Evolutionary conservation across 2,797 vertebrate species (phyloP), one percentile per base, ranked within the genome.

Genomic region (Semaprochilodus insignis): DNA sequence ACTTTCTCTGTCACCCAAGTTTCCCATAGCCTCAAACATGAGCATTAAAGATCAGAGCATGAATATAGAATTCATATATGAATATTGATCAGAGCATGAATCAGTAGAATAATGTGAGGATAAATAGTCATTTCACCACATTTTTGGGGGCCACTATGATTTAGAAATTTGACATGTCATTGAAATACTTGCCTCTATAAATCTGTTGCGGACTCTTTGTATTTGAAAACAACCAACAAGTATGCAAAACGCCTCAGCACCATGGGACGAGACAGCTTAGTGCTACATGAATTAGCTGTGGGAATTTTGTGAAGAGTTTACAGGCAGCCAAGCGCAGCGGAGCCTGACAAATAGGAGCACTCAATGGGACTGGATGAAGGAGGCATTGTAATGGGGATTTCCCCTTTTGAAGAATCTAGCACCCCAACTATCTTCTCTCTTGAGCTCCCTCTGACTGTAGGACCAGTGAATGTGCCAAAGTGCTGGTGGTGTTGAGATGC

Each of bases 341-440:
- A 85, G 83, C 90, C 84, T 92, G 92, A 94, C 90, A 92, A 92
- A 94, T 91, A 91, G 85, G 82, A 80, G 65, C 86, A 88, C 89
- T 89, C 87, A 89, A 78, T 73, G 87, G 89, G 89, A 88, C 6
- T 63, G 82, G 88, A 84, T 90, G 83, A 82, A 86, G 79, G 80
- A 85, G 88, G 89, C 87, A 87, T 91, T 89, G 88, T 88, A 89
- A 94, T 93, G 88, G 86, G 85, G 86, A 89, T 74, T 81, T 78
- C 57, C 60, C 80, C 71, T 25, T 57, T 15, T 5, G 36, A 36
- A 40, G 40, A 69, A 85, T 44, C 51, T 74, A 44, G 69, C 70
- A 77, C 71, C 6, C 51, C 54, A 25, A 2, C 36, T 13, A 77
- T 67, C 65, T 31, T 17, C 40, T 52, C 40, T 67, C 70, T 25